Evolutionary conservation across 2,797 vertebrate genomes (phyloP), one percentile per base, ranked within the genome.

Genomic region (Nothura maculosa): DNA sequence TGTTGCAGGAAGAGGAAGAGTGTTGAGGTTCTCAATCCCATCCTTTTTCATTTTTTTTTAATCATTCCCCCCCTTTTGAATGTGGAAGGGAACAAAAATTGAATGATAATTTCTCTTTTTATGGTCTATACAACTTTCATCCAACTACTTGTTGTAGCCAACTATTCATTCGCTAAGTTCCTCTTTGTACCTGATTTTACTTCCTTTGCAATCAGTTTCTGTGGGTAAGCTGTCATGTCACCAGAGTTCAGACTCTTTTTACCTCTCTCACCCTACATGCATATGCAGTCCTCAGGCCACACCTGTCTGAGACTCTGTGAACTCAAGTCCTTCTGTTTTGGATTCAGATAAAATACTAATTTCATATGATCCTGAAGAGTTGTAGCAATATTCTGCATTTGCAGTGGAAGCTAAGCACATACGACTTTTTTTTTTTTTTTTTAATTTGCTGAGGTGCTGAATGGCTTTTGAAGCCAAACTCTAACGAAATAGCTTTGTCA

Each of bases 391-490:
- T 8, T 34, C 38, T 40, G 28, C 61, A 21, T 81, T 87, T 91
- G 34, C 45, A 38, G 9, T 32, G 42, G 74, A n/a, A 64, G 3
- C 54, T 62, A 72, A 75, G 34, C 52, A 81, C 1, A 1, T 6
- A 21, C 47, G 17, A 45, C 36, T 32, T 4, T 60, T 83, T 52
- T 48, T 87, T 52, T 32, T 32, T 3, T 60, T 85, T 52, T 87
- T 78, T 20, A 18, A 15, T 50, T 76, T 81, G 32, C 62, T 83
- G 62, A 81, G 34, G 28, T 69, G 32, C 58, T 92, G 42, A 34
- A 28, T 81, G 38, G 15, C 19, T 91, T 92, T 81, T 78, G 76
- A 69, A 69, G 34, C n/a, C 52, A 83, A 89, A 89, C 48, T 74
- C 34, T 76, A n/a, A 74, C 32, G 19, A 86, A 92, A 43, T 30